phyloP scores from a whole-genome alignment of 2,797 vertebrate species.

The Natrix natrix region DNA sequence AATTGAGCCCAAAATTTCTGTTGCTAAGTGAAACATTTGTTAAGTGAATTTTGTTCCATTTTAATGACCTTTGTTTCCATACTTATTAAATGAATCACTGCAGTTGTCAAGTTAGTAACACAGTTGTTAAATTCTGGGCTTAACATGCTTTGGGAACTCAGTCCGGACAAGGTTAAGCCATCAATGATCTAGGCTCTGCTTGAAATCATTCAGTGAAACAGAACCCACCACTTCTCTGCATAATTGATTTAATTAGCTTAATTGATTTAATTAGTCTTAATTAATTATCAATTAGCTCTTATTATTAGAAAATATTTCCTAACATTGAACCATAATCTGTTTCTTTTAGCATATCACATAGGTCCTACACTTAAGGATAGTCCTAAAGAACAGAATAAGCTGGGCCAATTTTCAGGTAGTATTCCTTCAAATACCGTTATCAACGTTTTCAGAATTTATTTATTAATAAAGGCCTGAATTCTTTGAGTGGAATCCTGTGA shows the following conservation, averaged over 20 bases:
- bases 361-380: neutral
- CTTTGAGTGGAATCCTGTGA: neutral
- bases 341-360: neutral
- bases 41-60: neutral
- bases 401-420: neutral
- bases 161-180: too few relatives aligned
- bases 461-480: neutral
- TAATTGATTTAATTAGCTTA: neutral
- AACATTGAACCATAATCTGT: neutral
- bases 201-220: neutral
- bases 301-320: neutral
- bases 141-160: too few relatives aligned
- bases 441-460: neutral
- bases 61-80: neutral
- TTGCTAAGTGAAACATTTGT: neutral
- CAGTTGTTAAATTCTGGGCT: neutral
- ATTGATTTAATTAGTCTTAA: too few relatives aligned
- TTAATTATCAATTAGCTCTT: neutral
- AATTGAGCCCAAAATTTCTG: neutral
- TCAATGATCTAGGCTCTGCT: neutral
- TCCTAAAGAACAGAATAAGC: neutral
- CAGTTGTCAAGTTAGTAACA: neutral
- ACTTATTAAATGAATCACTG: neutral
- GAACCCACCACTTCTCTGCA: neutral
- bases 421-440: neutral